These are phyloP conservation scores for Rhogogaster chlorosoma DNA, from an alignment of 2,888 invertebrate genomes.

Conservation along the genomic window DNA sequence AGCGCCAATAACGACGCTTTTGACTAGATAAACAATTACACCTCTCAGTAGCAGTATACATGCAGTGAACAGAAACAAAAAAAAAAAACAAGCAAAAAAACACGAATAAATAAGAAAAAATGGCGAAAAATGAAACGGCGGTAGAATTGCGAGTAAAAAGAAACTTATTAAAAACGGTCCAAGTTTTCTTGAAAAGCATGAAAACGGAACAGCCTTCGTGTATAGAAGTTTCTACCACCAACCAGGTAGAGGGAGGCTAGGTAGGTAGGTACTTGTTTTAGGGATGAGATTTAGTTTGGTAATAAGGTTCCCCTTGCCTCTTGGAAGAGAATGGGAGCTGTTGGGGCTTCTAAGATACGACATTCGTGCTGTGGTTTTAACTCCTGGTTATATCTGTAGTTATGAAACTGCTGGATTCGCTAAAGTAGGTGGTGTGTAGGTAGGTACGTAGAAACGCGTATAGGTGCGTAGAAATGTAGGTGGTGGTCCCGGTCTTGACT, in stretches of 20 bases:
- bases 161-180: conserved; percentile 31
- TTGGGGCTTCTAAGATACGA: conserved; percentile 73
- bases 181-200: conserved; percentile 33
- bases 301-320: conserved; percentile 73
- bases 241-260: conserved; percentile 14
- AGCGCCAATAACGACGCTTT: background rate
- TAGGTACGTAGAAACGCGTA: conserved; percentile 24
- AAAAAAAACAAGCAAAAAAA: too few species aligned
- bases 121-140: conserved; percentile 8
- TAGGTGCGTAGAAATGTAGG: conserved; percentile 39
- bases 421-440: conserved; percentile 55
- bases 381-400: conserved; percentile 75
- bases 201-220: conserved; percentile 35
- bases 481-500: conserved; percentile 35
- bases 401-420: conserved; percentile 74
- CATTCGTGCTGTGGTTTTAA: conserved; percentile 77
- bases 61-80: background rate
- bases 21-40: background rate
- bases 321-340: conserved; percentile 61
- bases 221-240: conserved; percentile 30
- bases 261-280: conserved; percentile 69
- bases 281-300: conserved; percentile 74
- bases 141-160: conserved; percentile 25
- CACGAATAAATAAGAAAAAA: background rate
- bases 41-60: background rate